Evolutionary conservation across 2,113 vertebrate species (phyloP).

Genomic region (Strix uralensis): DNA sequence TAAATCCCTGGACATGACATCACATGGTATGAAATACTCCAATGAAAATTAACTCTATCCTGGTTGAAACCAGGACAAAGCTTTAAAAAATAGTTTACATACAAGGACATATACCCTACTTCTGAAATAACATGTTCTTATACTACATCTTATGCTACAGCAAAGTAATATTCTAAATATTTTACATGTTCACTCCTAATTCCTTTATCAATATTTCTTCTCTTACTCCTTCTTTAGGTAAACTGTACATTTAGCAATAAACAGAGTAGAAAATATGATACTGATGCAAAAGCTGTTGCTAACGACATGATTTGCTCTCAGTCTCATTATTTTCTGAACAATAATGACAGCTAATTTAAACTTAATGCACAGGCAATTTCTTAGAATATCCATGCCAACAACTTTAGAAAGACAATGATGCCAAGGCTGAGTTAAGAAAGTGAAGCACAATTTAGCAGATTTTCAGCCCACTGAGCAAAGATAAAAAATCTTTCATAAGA

Average conservation of each 20-base stretch:
- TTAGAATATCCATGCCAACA: conserved; percentile 36
- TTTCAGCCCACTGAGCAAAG: conserved; percentile 39
- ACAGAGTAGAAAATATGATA: conserved; percentile 69
- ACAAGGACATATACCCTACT: background rate
- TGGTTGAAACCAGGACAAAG: no score
- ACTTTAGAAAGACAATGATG: conserved; percentile 52
- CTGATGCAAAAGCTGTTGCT: conserved; percentile 44
- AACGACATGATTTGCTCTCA: conserved; percentile 51
- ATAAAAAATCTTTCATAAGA: conserved; percentile 28
- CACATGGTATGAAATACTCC: no score
- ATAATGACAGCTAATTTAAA: conserved; percentile 72
- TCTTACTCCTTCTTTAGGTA: conserved; percentile 26
- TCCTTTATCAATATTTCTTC: background rate
- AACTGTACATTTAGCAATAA: conserved; percentile 72
- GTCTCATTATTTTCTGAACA: conserved; percentile 68
- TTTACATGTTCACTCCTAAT: background rate
- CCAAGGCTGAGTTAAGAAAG: conserved; percentile 25
- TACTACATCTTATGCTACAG: background rate
- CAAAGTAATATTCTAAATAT: background rate
- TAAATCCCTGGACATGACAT: no score
- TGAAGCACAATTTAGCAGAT: conserved; percentile 42
- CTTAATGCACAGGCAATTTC: conserved; percentile 63
- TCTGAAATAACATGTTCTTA: background rate
- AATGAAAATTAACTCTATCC: no score
- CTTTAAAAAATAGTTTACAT: background rate